phyloP scores from a whole-genome alignment of 2,113 vertebrate genomes.

The Prochilodus magdalenae region DNA sequence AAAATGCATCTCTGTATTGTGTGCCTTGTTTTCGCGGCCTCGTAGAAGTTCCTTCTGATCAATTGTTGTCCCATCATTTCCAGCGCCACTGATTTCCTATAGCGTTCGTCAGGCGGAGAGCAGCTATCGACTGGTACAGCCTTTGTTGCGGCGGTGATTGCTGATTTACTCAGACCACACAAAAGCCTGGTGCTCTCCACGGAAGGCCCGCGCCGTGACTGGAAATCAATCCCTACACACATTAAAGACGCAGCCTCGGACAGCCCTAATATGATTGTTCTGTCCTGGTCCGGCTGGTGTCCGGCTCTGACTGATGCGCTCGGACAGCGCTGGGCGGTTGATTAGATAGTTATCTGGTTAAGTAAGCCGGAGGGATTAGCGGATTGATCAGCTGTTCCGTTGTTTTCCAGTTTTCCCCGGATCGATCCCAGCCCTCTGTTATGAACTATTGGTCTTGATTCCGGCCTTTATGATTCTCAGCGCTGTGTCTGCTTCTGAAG shows the following conservation, averaged over 20 bases:
- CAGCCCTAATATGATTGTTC: conserved; percentile 1
- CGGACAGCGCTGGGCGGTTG: background rate
- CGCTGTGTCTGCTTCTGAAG: too few species aligned
- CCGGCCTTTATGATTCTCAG: background rate
- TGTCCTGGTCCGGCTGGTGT: background rate
- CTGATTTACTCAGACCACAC: background rate
- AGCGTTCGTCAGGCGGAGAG: background rate
- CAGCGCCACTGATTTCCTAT: background rate
- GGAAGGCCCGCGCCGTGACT: background rate
- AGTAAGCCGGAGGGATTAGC: background rate
- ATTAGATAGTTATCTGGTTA: conserved; percentile 12
- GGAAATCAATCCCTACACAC: conserved; percentile 19
- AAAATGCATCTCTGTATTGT: background rate
- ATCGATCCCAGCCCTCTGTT: background rate
- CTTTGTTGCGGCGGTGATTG: conserved; percentile 7
- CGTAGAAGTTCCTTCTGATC: background rate
- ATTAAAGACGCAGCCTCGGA: conserved; percentile 3
- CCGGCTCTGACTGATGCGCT: background rate
- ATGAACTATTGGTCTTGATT: background rate
- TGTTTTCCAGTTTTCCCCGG: background rate
- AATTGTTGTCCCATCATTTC: background rate
- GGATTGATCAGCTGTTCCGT: background rate
- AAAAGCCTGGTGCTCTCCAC: background rate
- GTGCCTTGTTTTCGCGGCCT: background rate
- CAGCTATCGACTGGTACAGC: background rate